Base-by-base conservation (phyloP, 2,888 invertebrate genomes). In the Sympetrum striolatum region DNA sequence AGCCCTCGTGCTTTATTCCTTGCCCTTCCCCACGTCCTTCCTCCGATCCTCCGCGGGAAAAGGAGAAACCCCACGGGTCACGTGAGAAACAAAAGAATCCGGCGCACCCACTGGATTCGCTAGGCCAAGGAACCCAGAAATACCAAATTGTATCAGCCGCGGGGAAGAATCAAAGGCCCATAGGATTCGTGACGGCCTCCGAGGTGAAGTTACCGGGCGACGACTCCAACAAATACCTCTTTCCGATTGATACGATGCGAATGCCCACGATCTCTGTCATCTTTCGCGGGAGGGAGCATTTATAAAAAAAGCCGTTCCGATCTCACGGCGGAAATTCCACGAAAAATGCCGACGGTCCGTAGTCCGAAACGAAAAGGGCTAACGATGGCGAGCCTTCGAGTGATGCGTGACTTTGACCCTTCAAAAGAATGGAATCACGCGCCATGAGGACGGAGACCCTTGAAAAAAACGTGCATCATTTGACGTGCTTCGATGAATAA, bases 61-160 rank as follows among this genome's bases (percentile, higher is more conserved):
- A n/a, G 44, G 44, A 44, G 4, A 44, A 44, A 44, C 10, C 44
- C 4, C 44, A 44, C 15, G 5, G 53, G 82, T 82, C 82, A 82
- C 82, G 82, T 82, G 82, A 37, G 25, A 82, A 82, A 82, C 82
- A 82, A 82, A 82, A 82, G 58, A 60, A 82, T 58, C 64, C n/a
- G 53, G 58, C 82, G 58, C 82, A 58, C 82, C 82, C 82, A 58
- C 35, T 53, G 53, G 58, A 82, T 82, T 58, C 8, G 82, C 58
- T 58, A 31, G 58, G 58, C 58, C 82, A 82, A 53, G 82, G 58
- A 82, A 82, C 53, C 82, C 82, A 82, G 82, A 58, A 82, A 82
- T 82, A 58, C 82, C 22, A 82, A 82, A 82, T 53, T 35, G 58
- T 58, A 25, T 18, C 82, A 35, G 25, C 25, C 64, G 2, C 64